phyloP scores from a whole-genome alignment of 2,797 vertebrate species.

The Danio albolineatus region DNA sequence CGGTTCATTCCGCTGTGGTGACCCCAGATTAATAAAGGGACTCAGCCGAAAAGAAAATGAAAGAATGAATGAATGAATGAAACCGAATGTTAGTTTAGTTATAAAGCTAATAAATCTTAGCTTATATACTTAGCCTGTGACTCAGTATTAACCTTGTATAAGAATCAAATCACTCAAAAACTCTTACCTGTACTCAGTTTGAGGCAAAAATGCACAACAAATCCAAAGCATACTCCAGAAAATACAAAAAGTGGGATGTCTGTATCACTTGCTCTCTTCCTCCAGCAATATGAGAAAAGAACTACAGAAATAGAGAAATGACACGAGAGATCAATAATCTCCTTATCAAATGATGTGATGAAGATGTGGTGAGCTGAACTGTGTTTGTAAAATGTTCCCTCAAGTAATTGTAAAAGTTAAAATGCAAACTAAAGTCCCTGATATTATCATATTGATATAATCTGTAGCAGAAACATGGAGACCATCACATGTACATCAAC shows the following conservation, averaged over 20 bases:
- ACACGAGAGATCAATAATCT: background rate
- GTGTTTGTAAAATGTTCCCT: background rate
- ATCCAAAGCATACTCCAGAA: fast-evolving
- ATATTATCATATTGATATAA: background rate
- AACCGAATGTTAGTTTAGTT: background rate
- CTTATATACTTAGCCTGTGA: too few relatives aligned
- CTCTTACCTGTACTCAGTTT: background rate
- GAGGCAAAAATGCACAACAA: background rate
- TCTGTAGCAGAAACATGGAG: background rate
- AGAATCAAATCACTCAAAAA: background rate
- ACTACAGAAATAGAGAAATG: slow-evolving; percentile 2
- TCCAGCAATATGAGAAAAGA: background rate
- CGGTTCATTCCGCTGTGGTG: too few relatives aligned
- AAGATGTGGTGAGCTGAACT: background rate
- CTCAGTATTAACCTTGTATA: background rate
- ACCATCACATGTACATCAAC: background rate
- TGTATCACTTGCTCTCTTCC: background rate
- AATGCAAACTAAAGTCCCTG: too few relatives aligned
- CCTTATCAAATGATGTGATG: too few relatives aligned
- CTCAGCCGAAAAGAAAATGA: too few relatives aligned
- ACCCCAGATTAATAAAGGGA: too few relatives aligned
- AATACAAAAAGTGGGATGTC: fast-evolving
- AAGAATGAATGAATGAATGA: too few relatives aligned
- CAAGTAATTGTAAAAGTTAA: background rate
- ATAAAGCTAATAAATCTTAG: background rate